Conservation (phyloP, 1,140 invertebrate species). For the Akabosia matsudoensis region DNA sequence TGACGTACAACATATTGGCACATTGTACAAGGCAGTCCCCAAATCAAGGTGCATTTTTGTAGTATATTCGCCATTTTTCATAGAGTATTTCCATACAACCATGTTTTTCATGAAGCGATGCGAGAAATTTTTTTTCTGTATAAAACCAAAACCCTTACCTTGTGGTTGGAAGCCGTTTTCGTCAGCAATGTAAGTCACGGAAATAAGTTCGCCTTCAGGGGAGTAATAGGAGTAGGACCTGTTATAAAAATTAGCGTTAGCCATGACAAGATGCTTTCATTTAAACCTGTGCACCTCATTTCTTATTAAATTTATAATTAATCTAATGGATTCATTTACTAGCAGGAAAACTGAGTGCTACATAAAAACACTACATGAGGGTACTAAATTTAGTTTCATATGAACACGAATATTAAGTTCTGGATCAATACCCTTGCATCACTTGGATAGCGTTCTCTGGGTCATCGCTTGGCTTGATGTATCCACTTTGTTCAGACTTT, state of each 20-base stretch:
- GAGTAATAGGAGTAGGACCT: conserved; percentile 20
- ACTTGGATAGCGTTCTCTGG: conserved; percentile 39
- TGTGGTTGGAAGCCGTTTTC: conserved; percentile 32
- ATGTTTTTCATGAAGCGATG: no score
- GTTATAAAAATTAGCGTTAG: background rate
- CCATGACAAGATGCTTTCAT: background rate
- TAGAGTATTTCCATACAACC: no score
- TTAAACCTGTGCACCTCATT: background rate
- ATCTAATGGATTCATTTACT: no score
- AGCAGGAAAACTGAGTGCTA: no score
- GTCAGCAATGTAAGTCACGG: conserved; percentile 32
- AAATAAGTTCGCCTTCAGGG: conserved; percentile 21
- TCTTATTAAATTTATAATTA: background rate
- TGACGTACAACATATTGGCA: no score
- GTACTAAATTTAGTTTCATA: no score
- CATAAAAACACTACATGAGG: no score
- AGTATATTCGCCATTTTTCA: no score
- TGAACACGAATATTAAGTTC: no score
- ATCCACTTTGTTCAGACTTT: conserved; percentile 36
- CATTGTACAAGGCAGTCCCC: no score
- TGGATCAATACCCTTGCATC: conserved; percentile 38
- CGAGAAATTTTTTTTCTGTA: no score
- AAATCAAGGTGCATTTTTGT: no score
- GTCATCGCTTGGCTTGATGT: conserved; percentile 28
- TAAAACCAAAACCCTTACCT: background rate